Evolutionary conservation across 2,888 invertebrate genomes (phyloP).

Genomic region (Cybosia mesomella): DNA sequence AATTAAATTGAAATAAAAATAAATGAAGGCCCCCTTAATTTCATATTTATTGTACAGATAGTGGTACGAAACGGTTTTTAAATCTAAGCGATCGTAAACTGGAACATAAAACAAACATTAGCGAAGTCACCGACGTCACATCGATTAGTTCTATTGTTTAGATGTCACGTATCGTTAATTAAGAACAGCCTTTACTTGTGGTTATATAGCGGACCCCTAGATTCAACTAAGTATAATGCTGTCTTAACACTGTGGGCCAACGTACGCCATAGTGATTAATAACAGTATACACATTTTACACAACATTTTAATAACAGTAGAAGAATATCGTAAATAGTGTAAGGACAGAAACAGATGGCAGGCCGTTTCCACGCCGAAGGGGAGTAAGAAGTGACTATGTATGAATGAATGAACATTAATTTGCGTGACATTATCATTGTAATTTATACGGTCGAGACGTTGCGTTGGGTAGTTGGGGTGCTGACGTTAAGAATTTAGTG

Average conservation of each 20-base stretch:
- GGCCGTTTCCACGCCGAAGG: background rate
- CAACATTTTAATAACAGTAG: too few species aligned
- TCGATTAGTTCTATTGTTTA: background rate
- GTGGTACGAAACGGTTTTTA: too few species aligned
- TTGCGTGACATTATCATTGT: background rate
- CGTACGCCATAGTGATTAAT: background rate
- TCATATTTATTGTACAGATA: too few species aligned
- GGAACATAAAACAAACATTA: background rate
- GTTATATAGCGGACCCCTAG: background rate
- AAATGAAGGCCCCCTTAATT: too few species aligned
- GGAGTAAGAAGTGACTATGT: background rate
- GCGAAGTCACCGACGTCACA: background rate
- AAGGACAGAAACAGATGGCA: background rate
- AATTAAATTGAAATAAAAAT: too few species aligned
- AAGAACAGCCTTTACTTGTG: background rate
- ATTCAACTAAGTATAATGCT: background rate
- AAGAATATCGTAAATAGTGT: background rate
- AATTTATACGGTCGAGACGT: too few species aligned
- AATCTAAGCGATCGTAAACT: background rate
- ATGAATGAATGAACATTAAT: too few species aligned
- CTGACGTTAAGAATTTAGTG: too few species aligned
- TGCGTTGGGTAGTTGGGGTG: too few species aligned
- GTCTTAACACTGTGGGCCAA: background rate
- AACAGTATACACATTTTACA: too few species aligned
- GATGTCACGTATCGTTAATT: constrained; percentile 1